Conservation (phyloP, 2,113 vertebrate species). For the Silurus meridionalis region DNA sequence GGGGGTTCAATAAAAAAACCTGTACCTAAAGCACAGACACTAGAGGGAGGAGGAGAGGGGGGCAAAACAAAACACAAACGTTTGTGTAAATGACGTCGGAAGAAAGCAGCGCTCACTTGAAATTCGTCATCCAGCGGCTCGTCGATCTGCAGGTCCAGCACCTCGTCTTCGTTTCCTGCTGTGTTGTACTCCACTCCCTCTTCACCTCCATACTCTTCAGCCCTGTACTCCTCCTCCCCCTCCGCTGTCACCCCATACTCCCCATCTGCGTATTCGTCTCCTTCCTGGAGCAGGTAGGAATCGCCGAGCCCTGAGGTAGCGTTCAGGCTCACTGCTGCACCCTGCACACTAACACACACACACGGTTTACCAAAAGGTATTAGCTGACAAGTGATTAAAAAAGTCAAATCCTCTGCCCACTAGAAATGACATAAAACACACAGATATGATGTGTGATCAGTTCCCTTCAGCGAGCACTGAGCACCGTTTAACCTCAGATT, state of each 20-base stretch:
- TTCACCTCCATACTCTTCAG: constrained; percentile 72
- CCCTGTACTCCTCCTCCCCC: constrained; percentile 76
- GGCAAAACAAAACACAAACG: too few relatives aligned
- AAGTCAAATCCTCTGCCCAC: too few relatives aligned
- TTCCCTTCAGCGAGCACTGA: background rate
- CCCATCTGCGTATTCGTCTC: constrained; percentile 74
- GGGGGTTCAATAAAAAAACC: too few relatives aligned
- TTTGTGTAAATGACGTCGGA: background rate
- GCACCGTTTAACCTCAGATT: background rate
- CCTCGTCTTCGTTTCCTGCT: constrained; percentile 81
- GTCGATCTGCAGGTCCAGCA: constrained; percentile 93
- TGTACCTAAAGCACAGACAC: too few relatives aligned
- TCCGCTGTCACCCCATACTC: constrained; percentile 69
- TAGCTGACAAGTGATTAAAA: too few relatives aligned
- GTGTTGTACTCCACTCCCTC: constrained; percentile 66
- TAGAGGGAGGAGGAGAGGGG: too few relatives aligned
- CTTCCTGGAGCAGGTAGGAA: constrained; percentile 78
- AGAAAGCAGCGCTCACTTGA: constrained; percentile 78
- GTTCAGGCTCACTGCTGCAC: constrained; percentile 78
- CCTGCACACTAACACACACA: constrained; percentile 72
- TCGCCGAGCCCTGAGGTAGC: constrained; percentile 73
- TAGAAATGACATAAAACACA: too few relatives aligned
- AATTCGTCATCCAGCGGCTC: constrained; percentile 92
- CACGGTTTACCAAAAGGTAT: background rate
- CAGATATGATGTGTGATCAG: background rate